phyloP scores from a whole-genome alignment of 2,797 vertebrate species.

The Sebastes reedi region DNA sequence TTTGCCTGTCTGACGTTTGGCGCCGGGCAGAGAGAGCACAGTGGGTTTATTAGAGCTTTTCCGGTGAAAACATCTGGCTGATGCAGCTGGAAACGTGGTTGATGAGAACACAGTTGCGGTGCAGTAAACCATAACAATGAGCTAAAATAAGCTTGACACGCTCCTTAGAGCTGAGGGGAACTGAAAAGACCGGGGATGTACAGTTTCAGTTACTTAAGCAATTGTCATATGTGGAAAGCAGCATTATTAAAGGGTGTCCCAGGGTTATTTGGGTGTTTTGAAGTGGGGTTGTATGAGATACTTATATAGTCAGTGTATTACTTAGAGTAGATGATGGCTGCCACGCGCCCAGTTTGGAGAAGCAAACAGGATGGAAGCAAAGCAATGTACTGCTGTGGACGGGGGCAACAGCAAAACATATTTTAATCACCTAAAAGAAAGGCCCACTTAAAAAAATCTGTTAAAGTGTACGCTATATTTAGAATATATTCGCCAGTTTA shows the following conservation, averaged over 20 bases:
- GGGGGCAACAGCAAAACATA: no score
- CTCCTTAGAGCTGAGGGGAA: neutral
- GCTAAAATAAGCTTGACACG: neutral
- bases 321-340: no score
- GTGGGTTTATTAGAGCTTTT: neutral
- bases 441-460: no score
- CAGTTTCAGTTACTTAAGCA: neutral
- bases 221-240: neutral
- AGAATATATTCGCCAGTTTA: neutral
- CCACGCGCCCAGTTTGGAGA: no score
- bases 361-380: rapidly evolving
- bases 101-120: neutral
- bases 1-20: neutral
- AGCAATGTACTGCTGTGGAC: no score
- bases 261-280: no score
- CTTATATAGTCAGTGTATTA: no score
- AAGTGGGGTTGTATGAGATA: no score
- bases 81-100: neutral
- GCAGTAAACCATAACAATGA: neutral
- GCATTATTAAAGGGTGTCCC: no score
- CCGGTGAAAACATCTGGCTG: neutral
- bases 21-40: neutral
- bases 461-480: neutral
- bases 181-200: neutral
- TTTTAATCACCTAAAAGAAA: no score